These are phyloP conservation scores for Mystacornis crossleyi DNA, from an alignment of 2,113 vertebrate species.

Conservation along the genomic window DNA sequence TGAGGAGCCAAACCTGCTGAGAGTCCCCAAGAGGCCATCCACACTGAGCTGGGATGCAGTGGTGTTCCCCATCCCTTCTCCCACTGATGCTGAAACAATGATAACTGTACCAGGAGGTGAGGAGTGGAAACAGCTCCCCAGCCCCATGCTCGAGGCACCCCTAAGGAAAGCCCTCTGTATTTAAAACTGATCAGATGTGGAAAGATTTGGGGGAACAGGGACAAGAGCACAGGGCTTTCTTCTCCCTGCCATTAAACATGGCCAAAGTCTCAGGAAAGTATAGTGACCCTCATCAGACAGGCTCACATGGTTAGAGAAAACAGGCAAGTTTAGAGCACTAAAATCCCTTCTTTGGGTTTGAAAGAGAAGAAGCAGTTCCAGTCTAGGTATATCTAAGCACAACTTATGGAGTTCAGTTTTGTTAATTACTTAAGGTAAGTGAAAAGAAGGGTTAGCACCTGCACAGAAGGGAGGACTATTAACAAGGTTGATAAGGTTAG, in stretches of 20 bases:
- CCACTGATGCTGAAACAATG: background rate
- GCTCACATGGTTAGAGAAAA: background rate
- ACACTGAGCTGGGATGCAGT: background rate
- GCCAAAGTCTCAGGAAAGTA: background rate
- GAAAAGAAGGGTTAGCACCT: background rate
- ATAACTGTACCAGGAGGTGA: background rate
- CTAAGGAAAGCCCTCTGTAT: background rate
- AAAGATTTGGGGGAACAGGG: background rate
- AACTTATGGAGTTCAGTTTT: background rate
- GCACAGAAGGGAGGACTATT: background rate
- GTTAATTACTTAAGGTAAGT: background rate
- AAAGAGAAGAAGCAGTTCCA: background rate
- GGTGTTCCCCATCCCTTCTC: background rate
- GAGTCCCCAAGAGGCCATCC: background rate
- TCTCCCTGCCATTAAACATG: background rate
- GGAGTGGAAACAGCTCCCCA: background rate
- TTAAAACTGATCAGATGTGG: background rate
- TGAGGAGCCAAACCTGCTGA: background rate
- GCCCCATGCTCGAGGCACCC: background rate
- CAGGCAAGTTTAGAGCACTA: background rate
- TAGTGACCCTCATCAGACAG: background rate
- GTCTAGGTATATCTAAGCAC: background rate
- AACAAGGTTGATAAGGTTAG: background rate
- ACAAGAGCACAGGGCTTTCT: background rate
- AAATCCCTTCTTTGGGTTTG: background rate